Conservation (phyloP, 1,140 invertebrate genomes). For the Drosophila tristis region DNA sequence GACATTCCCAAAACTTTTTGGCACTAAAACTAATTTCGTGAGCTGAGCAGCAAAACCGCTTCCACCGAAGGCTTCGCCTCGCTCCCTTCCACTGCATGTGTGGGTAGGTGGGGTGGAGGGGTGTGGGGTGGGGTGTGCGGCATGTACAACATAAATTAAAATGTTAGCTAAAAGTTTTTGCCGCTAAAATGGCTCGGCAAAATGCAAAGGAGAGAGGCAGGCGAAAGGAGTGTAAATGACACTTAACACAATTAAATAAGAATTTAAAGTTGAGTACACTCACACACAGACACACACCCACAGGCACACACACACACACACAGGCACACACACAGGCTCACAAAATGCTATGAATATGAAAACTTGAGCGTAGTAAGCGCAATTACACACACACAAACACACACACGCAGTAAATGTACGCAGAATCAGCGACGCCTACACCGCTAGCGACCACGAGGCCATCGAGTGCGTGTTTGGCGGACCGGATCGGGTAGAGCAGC, state of each 20-base stretch:
- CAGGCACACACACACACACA: constrained; percentile 1
- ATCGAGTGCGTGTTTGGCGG: too few species aligned
- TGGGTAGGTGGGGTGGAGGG: constrained; percentile 1
- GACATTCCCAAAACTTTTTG: constrained; percentile 65
- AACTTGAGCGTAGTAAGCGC: constrained; percentile 51
- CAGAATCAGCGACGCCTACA: too few species aligned
- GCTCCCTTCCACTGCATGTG: not conserved
- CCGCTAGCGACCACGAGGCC: too few species aligned
- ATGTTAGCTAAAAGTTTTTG: constrained; percentile 79
- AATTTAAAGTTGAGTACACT: constrained; percentile 71
- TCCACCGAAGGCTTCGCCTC: too few species aligned
- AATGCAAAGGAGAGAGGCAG: constrained; percentile 13
- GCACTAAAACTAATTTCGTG: constrained; percentile 71
- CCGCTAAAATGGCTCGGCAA: constrained; percentile 62
- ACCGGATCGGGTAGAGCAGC: too few species aligned
- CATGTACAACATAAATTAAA: constrained; percentile 74
- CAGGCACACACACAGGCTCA: constrained; percentile 2
- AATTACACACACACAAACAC: constrained; percentile 39
- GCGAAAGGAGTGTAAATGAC: constrained; percentile 70
- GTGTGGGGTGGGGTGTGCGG: constrained; percentile 20
- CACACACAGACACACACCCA: constrained; percentile 6
- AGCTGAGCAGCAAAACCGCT: constrained; percentile 37
- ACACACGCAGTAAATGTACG: constrained; percentile 4
- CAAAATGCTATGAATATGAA: constrained; percentile 18
- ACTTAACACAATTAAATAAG: constrained; percentile 83